A percentile compares a stretch with the other conserved stretches of the same genome.
Evolutionary conservation across 92 coral and sea anemone genomes (phyloP).

Genomic region (Isaurus tuberculatus): DNA sequence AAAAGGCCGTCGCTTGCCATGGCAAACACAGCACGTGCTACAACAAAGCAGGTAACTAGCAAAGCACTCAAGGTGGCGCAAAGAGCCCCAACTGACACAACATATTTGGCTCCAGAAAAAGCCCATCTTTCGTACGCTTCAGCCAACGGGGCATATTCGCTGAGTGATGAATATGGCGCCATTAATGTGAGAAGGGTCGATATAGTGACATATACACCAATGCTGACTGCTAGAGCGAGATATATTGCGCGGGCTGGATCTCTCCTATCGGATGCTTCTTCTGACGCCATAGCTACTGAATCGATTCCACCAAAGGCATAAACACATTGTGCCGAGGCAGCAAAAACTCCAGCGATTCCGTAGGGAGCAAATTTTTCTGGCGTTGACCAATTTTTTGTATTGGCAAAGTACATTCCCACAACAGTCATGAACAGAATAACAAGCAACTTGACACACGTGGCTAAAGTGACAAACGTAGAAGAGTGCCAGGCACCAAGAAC

Average conservation of each 20-base stretch:
- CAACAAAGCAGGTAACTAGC: slow-evolving; percentile 66
- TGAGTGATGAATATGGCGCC: slow-evolving; percentile 70
- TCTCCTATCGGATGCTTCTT: slow-evolving; percentile 67
- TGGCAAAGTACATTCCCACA: slow-evolving; percentile 62
- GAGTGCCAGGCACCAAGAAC: slow-evolving; percentile 68
- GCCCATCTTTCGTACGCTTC: slow-evolving; percentile 70
- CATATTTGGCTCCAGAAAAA: slow-evolving; percentile 69
- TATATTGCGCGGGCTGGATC: slow-evolving; percentile 68
- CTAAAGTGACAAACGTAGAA: slow-evolving; percentile 56
- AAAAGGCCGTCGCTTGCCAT: slow-evolving; percentile 87
- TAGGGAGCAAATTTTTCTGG: slow-evolving; percentile 82
- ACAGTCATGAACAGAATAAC: slow-evolving; percentile 68
- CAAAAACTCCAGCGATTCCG: slow-evolving; percentile 74
- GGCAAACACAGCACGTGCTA: slow-evolving; percentile 82
- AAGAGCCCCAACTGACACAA: slow-evolving; percentile 81
- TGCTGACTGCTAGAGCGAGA: slow-evolving; percentile 60
- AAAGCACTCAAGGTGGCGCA: slow-evolving; percentile 74
- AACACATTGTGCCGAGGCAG: slow-evolving; percentile 82
- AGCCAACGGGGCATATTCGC: slow-evolving; percentile 73
- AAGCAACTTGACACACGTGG: slow-evolving; percentile 51
- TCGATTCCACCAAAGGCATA: slow-evolving; percentile 82
- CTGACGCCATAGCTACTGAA: slow-evolving; percentile 77
- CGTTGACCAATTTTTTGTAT: slow-evolving; percentile 72
- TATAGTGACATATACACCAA: slow-evolving; percentile 61
- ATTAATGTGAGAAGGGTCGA: slow-evolving; percentile 70